phyloP scores from a whole-genome alignment of 2,888 invertebrate species.

The Artemia sinica region DNA sequence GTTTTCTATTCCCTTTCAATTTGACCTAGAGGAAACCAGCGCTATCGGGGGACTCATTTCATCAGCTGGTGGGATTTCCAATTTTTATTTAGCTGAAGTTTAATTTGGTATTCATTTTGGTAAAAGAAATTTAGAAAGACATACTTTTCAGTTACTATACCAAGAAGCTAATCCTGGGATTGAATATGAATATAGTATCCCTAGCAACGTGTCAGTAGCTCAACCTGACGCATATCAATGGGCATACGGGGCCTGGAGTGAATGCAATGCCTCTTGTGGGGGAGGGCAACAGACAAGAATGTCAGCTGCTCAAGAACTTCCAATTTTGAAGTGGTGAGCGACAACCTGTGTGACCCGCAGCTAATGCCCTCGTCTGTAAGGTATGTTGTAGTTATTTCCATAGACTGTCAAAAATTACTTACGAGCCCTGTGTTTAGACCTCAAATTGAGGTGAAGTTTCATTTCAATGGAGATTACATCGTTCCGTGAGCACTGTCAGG shows the following conservation, averaged over 20 bases:
- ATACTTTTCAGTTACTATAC: constrained; percentile 45
- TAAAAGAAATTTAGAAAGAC: constrained; percentile 2
- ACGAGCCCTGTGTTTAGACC: too few species aligned
- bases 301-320: constrained; percentile 62
- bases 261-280: constrained; percentile 72
- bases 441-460: too few species aligned
- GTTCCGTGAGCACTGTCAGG: too few species aligned
- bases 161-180: constrained; percentile 70
- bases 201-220: constrained; percentile 44
- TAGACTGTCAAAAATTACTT: too few species aligned
- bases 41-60: too few species aligned
- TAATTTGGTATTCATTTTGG: too few species aligned
- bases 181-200: constrained; percentile 74
- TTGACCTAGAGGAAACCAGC: too few species aligned
- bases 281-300: constrained; percentile 61
- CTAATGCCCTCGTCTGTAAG: constrained; percentile 46
- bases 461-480: too few species aligned
- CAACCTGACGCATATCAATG: constrained; percentile 58
- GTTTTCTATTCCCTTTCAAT: too few species aligned
- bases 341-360: constrained; percentile 56
- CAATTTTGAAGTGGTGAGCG: constrained; percentile 50
- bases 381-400: not conserved
- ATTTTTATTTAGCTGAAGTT: too few species aligned
- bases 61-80: too few species aligned
- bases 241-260: constrained; percentile 55